These are phyloP conservation scores for Drosophila simulans DNA, from an alignment of 1,140 invertebrate genomes.

Conservation along the genomic window DNA sequence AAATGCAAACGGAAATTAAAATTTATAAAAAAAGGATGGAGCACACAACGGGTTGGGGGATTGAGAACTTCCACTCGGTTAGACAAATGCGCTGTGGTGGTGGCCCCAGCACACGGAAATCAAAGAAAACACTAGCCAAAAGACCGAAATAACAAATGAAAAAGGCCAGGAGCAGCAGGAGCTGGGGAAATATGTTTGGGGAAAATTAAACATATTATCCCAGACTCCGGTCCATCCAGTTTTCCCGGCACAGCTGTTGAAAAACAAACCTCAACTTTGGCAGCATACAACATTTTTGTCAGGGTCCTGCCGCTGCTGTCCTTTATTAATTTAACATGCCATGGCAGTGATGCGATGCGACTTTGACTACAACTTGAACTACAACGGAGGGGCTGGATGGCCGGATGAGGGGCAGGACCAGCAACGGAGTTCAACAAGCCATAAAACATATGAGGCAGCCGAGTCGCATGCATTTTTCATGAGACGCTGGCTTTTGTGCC, in stretches of 20 bases:
- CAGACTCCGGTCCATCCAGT: neutral
- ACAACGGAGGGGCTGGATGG: conserved; percentile 23
- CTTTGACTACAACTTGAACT: conserved; percentile 81
- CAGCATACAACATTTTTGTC: conserved; percentile 62
- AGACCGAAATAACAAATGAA: conserved; percentile 35
- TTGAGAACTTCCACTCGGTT: conserved; percentile 74
- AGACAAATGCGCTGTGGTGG: conserved; percentile 62
- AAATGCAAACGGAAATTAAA: conserved; percentile 83
- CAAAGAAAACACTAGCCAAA: conserved; percentile 59
- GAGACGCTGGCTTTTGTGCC: conserved; percentile 84
- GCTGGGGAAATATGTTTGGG: conserved; percentile 52
- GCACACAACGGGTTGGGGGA: neutral
- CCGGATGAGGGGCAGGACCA: neutral
- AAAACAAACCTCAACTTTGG: conserved; percentile 77
- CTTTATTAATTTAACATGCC: conserved; percentile 81
- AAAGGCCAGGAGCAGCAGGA: conserved; percentile 5
- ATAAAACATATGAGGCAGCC: conserved; percentile 82
- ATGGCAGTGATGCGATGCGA: conserved; percentile 48
- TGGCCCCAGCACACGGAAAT: conserved; percentile 45
- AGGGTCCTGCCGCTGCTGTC: conserved; percentile 52
- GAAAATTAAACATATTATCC: conserved; percentile 77
- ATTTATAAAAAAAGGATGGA: conserved; percentile 55
- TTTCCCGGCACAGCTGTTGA: conserved; percentile 65
- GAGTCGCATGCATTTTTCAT: conserved; percentile 82
- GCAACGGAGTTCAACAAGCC: conserved; percentile 76